Evolutionary conservation across 2,888 invertebrate genomes (phyloP), one percentile per base, ranked within the genome.

Genomic region (Pyrrhosoma nymphula): DNA sequence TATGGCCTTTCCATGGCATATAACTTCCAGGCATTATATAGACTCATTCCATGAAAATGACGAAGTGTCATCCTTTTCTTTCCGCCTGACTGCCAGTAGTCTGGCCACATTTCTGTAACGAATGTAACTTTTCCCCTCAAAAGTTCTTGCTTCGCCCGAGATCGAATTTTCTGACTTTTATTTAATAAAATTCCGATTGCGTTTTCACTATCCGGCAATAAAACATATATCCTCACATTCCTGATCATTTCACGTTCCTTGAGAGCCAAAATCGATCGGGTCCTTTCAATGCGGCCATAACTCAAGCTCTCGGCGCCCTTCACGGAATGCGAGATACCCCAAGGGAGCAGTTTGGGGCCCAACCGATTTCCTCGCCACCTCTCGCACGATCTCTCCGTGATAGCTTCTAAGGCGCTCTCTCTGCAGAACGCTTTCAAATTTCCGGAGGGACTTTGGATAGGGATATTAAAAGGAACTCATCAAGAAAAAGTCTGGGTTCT

Each of bases 281-380:
- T 18, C 35, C 82, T 82, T 82, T 35, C 30, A 82, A 16, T 16
- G 26, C 26, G 82, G 30, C 82, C 82, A 82, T 82, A 35, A 82
- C 82, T 82, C 82, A 82, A 16, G 16, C 82, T 35, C 16, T 82
- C 82, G 26, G 82, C 82, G 16, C 82, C 82, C 35, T 82, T 82
- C 30, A 14, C 82, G 82, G 82, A 35, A 35, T 82, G 35, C 82
- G 82, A 82, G 12, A 82, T 82, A 35, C 69, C 75, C 47, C 93
- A 93, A 47, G 69, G 93, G 69, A 93, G 39, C 47, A 26, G 69
- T 69, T 93, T 93, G 69, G 93, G 69, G 69, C 69, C 93, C 91
- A n/a, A 18, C 47, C 93, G 93, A 69, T 93, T 93, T 93, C 69
- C 75, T n/a, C 63, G 63, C 39, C 56, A 16, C 6, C n/a, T 16